Percentiles rank a stretch among this genome's conserved stretches.
phyloP scores from a whole-genome alignment of 2,797 vertebrate species.

The Hemibagrus guttatus region DNA sequence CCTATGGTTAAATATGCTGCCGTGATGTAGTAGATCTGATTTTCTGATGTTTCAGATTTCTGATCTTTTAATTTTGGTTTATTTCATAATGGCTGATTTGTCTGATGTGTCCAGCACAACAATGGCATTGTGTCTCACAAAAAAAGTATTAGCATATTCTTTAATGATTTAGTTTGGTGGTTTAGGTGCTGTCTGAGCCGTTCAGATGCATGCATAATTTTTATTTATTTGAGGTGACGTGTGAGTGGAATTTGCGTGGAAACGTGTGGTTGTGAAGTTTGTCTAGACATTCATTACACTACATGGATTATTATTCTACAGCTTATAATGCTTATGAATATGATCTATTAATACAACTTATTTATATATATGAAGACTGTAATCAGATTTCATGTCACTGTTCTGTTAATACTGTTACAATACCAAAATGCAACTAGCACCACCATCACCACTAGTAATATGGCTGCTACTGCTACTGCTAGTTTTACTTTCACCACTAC shows the following conservation, averaged over 20 bases:
- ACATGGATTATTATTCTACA: neutral
- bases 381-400: neutral
- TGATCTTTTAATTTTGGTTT: neutral
- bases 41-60: neutral
- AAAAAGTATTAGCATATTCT: neutral
- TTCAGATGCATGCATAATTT: neutral
- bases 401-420: neutral
- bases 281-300: neutral
- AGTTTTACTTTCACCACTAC: neutral
- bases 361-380: neutral
- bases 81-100: neutral
- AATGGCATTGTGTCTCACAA: neutral
- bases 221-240: neutral
- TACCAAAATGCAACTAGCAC: neutral
- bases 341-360: no score
- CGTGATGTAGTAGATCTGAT: neutral
- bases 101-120: neutral
- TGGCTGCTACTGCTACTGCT: neutral
- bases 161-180: neutral
- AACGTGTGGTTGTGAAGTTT: neutral
- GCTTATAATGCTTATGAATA: neutral
- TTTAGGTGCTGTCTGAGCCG: neutral
- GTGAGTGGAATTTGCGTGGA: no score
- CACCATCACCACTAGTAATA: neutral
- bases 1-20: neutral